Evolutionary conservation across 2,113 vertebrate genomes (phyloP).

Genomic region (Plecotus auritus): DNA sequence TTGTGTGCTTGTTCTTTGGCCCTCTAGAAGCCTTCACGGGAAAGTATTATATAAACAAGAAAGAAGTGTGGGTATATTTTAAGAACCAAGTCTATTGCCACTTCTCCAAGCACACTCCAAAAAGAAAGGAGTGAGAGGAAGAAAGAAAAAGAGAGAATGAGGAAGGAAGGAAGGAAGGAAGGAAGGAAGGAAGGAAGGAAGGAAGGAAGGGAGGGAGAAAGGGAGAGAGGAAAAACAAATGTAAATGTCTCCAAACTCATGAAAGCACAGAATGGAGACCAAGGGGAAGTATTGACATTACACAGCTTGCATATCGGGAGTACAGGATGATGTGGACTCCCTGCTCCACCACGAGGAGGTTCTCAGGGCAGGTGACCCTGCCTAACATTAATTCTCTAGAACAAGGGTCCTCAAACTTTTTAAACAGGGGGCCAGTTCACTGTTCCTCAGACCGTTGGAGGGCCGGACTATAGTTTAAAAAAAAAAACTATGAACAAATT

Average conservation of each 20-base stretch:
- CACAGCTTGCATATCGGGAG: neutral
- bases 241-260: neutral
- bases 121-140: too few relatives aligned
- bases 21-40: neutral
- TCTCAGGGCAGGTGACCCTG: neutral
- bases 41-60: neutral
- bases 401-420: too few relatives aligned
- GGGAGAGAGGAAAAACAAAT: neutral
- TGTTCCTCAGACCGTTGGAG: too few relatives aligned
- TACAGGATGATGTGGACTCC: neutral
- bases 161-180: neutral
- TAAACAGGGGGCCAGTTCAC: too few relatives aligned
- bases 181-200: too few relatives aligned
- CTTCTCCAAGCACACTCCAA: neutral
- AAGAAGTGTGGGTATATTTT: neutral
- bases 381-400: neutral
- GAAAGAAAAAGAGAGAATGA: neutral
- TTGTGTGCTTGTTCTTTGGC: neutral
- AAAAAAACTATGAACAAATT: too few relatives aligned
- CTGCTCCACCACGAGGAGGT: neutral
- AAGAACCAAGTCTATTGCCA: neutral
- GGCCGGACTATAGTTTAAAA: too few relatives aligned
- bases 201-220: neutral
- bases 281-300: fast-evolving
- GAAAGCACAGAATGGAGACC: neutral